Conservation (phyloP, 1,140 invertebrate species). For the silkworm (Bombyx mori) region ASM3026992v2 NC_085108.1:4194001-4194500, state of each 20-base stretch:
- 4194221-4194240: slow-evolving; percentile 66
- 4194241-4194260: slow-evolving; percentile 50
- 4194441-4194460: not conserved
- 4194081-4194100: no score
- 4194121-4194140: no score
- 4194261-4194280: slow-evolving; percentile 73
- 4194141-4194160: no score
- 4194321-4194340: slow-evolving; percentile 73
- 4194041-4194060: no score
- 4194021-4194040: no score
- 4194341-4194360: slow-evolving; percentile 57
- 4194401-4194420: slow-evolving; percentile 24
- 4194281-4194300: slow-evolving; percentile 74
- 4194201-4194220: slow-evolving; percentile 67
- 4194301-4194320: slow-evolving; percentile 71
- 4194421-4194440: not conserved
- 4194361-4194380: slow-evolving; percentile 39
- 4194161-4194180: no score
- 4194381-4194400: slow-evolving; percentile 41
- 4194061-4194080: no score
- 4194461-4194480: not conserved
- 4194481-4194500: not conserved
- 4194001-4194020: no score
- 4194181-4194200: not conserved
- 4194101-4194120: no score